Evolutionary conservation across 2,113 vertebrate genomes (phyloP).

Genomic region (Cathartes aura): DNA sequence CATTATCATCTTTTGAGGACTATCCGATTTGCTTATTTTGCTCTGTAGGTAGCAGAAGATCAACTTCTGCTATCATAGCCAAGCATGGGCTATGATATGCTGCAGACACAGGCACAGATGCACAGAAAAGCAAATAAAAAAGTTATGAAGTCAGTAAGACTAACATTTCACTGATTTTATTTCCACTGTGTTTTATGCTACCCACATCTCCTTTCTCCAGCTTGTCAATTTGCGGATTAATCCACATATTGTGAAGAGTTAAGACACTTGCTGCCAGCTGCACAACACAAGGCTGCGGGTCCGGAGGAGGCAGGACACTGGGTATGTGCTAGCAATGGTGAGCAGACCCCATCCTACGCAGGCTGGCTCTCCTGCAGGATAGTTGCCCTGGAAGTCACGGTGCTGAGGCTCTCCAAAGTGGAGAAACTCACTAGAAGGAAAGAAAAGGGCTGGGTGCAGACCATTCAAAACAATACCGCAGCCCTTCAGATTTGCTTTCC

Average conservation of each 20-base stretch:
- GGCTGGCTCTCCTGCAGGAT: neutral
- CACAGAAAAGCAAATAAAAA: neutral
- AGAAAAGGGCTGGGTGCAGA: neutral
- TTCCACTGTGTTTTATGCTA: neutral
- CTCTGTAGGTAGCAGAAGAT: neutral
- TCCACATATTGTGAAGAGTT: neutral
- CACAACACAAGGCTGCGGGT: neutral
- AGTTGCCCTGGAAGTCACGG: neutral
- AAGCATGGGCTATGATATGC: neutral
- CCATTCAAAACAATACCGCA: neutral
- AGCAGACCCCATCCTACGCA: neutral
- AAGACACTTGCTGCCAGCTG: too few species aligned
- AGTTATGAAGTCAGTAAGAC: neutral
- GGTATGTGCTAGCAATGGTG: neutral
- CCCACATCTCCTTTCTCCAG: neutral
- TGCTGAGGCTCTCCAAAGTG: neutral
- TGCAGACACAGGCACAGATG: neutral
- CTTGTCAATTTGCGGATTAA: neutral
- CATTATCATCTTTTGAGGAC: neutral
- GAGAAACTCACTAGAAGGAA: neutral
- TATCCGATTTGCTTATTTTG: neutral
- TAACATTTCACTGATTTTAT: neutral
- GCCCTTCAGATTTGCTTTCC: neutral
- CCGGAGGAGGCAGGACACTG: neutral
- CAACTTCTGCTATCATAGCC: too few species aligned